Conservation (phyloP, 2,797 vertebrate species). For the Neostethus bicornis region DNA sequence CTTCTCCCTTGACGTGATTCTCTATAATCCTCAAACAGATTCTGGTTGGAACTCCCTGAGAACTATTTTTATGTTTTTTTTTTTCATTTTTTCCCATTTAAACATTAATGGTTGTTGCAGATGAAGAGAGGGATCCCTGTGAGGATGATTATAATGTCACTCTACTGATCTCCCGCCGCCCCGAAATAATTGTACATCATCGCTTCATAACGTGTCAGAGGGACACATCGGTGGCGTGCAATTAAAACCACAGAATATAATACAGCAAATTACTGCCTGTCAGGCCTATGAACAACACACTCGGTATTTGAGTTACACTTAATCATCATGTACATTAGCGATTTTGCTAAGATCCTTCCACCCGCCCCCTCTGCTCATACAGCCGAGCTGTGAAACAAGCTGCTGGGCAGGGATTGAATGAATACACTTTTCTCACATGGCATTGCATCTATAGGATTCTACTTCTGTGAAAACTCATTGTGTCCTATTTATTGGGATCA, state of each 20-base stretch:
- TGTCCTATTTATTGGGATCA: slow-evolving; percentile 79
- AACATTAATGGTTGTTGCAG: slow-evolving; percentile 93
- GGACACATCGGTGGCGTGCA: slow-evolving; percentile 96
- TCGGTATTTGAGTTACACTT: slow-evolving; percentile 99
- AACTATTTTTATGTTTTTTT: slow-evolving; percentile 84
- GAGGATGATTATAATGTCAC: slow-evolving; percentile 99
- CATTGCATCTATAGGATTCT: slow-evolving; percentile 38
- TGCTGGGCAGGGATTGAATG: slow-evolving; percentile 85
- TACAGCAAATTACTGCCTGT: slow-evolving; percentile 99
- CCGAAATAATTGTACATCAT: slow-evolving; percentile 99
- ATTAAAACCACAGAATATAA: slow-evolving; percentile 99
- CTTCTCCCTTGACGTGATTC: slow-evolving; percentile 76
- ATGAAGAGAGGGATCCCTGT: slow-evolving; percentile 93
- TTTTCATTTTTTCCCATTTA: slow-evolving; percentile 71
- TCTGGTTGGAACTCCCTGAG: slow-evolving; percentile 87
- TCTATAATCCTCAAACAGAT: slow-evolving; percentile 87
- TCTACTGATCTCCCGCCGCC: slow-evolving; percentile 96
- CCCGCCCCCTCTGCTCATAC: slow-evolving; percentile 71
- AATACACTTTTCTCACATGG: slow-evolving; percentile 47
- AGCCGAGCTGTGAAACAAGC: slow-evolving; percentile 85
- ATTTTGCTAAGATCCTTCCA: slow-evolving; percentile 93
- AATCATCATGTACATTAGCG: slow-evolving; percentile 99
- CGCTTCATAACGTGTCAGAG: slow-evolving; percentile 99
- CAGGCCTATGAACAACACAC: slow-evolving; percentile 97
- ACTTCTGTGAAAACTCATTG: slow-evolving; percentile 44